A percentile compares a stretch with the other conserved stretches of the same genome.
Conservation (phyloP, 2,113 vertebrate genomes). For the Python bivittatus region DNA sequence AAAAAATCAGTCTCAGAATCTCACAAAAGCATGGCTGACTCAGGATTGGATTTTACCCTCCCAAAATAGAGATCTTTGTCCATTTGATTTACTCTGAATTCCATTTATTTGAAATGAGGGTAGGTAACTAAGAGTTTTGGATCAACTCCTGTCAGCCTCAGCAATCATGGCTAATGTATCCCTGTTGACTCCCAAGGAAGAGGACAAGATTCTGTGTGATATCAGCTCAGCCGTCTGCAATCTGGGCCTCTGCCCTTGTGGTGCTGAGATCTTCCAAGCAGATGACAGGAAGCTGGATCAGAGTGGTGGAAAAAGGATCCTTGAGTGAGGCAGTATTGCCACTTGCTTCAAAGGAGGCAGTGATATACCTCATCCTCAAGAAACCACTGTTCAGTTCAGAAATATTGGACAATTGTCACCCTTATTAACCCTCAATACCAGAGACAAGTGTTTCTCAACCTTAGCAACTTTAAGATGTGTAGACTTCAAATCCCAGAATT, state of each 20-base stretch:
- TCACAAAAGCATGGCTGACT: background rate
- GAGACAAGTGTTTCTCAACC: background rate
- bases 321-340: background rate
- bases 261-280: background rate
- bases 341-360: background rate
- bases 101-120: background rate
- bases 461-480: background rate
- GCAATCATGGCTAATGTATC: background rate
- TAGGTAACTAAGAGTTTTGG: background rate
- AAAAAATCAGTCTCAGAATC: background rate
- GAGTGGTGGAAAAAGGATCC: background rate
- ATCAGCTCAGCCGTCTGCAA: too few relatives aligned
- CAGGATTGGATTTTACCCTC: background rate
- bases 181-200: background rate
- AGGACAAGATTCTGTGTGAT: background rate
- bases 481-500: background rate
- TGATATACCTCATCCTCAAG: background rate
- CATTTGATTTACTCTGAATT: background rate
- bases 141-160: background rate
- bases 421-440: background rate
- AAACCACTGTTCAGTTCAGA: background rate
- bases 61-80: background rate
- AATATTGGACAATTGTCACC: background rate
- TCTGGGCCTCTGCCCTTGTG: background rate
- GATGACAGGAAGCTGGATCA: background rate